These are phyloP conservation scores for Drosophila sproati DNA, from an alignment of 1,140 invertebrate genomes.

Conservation along the genomic window DNA sequence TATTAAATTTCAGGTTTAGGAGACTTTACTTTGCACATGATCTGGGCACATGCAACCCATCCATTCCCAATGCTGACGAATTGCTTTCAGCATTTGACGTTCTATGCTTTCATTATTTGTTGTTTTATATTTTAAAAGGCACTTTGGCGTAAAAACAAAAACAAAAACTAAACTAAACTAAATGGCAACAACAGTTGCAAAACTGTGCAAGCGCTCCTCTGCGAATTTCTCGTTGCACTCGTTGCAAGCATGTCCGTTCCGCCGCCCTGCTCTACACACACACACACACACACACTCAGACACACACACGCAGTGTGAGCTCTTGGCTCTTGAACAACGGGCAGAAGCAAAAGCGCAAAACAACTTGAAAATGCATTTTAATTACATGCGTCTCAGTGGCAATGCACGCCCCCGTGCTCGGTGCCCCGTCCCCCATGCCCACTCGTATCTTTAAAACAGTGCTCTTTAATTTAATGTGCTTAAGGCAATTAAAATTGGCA, in stretches of 20 bases:
- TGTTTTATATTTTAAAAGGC: constrained; percentile 49
- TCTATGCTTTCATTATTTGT: constrained; percentile 47
- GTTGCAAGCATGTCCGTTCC: background rate
- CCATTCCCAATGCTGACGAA: constrained; percentile 1
- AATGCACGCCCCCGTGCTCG: constrained; percentile 10
- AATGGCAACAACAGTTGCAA: constrained; percentile 69
- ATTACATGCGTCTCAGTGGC: constrained; percentile 67
- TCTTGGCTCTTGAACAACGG: constrained; percentile 33
- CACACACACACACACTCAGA: background rate
- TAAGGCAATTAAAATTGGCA: constrained; percentile 61
- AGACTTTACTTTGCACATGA: constrained; percentile 10
- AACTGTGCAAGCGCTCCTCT: constrained; percentile 34
- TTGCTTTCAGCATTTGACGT: constrained; percentile 28
- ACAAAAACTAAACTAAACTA: constrained; percentile 47
- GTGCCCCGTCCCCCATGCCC: background rate
- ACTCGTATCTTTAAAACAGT: constrained; percentile 18
- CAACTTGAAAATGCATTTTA: constrained; percentile 76
- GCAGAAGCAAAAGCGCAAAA: constrained; percentile 48
- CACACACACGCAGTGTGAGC: background rate
- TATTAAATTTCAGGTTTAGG: too few relatives aligned
- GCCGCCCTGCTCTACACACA: background rate
- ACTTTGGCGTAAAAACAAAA: constrained; percentile 55
- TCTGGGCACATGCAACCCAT: constrained; percentile 16
- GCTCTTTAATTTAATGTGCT: constrained; percentile 64
- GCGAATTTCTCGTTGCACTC: constrained; percentile 8